phyloP scores from a whole-genome alignment of 2,888 invertebrate species.

The Tenthredo amoena region DNA sequence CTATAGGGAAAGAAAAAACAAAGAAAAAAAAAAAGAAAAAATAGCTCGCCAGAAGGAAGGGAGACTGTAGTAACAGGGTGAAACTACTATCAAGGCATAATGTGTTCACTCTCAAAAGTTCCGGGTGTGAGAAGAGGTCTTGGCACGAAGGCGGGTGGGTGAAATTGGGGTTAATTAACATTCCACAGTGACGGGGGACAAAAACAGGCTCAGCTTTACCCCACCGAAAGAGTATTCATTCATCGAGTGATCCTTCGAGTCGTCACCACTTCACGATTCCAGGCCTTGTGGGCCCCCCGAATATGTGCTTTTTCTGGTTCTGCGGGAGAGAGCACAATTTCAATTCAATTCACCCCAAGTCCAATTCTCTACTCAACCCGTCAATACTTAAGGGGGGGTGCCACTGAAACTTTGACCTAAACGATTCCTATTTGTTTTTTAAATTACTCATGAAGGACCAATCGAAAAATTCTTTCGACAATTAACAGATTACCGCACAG shows the following conservation, averaged over 20 bases:
- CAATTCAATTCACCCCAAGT: slow-evolving; percentile 6
- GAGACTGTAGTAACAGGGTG: not conserved
- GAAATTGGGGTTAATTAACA: slow-evolving; percentile 41
- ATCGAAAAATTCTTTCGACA: not conserved
- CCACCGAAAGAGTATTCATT: slow-evolving; percentile 11
- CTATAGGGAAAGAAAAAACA: not conserved
- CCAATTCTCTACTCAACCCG: not conserved
- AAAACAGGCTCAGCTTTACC: slow-evolving; percentile 16
- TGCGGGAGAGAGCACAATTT: slow-evolving; percentile 1
- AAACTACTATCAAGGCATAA: slow-evolving; percentile 15
- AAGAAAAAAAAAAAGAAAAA: not conserved
- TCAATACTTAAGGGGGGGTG: not conserved
- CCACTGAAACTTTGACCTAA: not conserved
- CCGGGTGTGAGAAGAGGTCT: slow-evolving; percentile 19
- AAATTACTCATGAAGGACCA: not conserved
- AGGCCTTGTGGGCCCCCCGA: not conserved
- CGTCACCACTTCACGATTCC: slow-evolving; percentile 10
- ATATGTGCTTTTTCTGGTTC: slow-evolving; percentile 31
- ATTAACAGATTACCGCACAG: not conserved
- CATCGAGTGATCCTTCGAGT: slow-evolving; percentile 22
- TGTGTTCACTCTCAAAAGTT: slow-evolving; percentile 13
- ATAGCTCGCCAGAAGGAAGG: not conserved
- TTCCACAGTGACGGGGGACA: slow-evolving; percentile 25
- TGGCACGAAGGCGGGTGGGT: not conserved
- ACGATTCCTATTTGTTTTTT: not conserved